Evolutionary conservation across 2,113 vertebrate species (phyloP).

Genomic region (Mystacornis crossleyi): DNA sequence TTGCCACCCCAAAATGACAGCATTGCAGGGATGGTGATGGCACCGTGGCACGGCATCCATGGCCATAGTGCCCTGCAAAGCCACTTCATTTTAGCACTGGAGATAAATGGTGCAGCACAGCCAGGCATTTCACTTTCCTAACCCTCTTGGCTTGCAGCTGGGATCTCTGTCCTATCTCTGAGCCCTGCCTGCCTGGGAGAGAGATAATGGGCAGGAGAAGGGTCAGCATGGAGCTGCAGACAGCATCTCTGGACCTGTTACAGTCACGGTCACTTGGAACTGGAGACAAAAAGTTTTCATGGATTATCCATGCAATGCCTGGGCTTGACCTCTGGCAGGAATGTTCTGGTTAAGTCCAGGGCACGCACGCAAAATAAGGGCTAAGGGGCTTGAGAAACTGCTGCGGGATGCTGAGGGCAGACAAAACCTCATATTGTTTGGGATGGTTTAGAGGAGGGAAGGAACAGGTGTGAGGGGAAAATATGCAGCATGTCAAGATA

Average conservation of each 20-base stretch:
- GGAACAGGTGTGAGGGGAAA: background rate
- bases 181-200: background rate
- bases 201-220: background rate
- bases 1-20: background rate
- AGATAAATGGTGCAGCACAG: background rate
- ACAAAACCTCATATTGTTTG: conserved; percentile 10
- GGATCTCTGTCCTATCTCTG: background rate
- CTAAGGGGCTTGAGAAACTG: conserved; percentile 18
- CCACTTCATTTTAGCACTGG: background rate
- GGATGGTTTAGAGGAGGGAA: background rate
- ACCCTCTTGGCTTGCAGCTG: background rate
- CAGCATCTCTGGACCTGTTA: fast-evolving
- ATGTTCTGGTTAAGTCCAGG: conserved; percentile 40
- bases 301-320: background rate
- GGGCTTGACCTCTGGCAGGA: conserved; percentile 29
- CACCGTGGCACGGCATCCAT: background rate
- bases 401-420: background rate
- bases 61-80: background rate
- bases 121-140: background rate
- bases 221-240: background rate
- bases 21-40: fast-evolving
- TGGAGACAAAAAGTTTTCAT: background rate
- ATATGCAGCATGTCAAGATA: background rate
- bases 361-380: background rate
- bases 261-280: background rate